Percentiles rank a stretch among this genome's conserved stretches.
Conservation (phyloP, 2,888 invertebrate genomes). For the Leucophenga maculata region DNA sequence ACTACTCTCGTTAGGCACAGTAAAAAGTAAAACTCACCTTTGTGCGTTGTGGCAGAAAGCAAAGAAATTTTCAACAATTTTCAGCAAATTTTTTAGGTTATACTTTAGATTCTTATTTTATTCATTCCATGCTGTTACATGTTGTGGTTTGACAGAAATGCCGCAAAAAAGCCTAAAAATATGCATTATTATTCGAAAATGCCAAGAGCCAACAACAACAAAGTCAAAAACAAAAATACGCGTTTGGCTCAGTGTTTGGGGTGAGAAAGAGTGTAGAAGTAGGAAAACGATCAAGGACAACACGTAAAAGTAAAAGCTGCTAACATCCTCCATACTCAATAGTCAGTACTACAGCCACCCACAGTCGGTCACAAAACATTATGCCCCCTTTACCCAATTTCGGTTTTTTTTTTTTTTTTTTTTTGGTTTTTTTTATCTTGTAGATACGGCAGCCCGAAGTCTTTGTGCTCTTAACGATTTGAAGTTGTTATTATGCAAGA, state of each 20-base stretch:
- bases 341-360: too few relatives aligned
- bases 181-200: conserved; percentile 54
- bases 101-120: neutral
- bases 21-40: conserved; percentile 2
- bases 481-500: conserved; percentile 52
- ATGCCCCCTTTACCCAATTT: neutral
- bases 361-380: too few relatives aligned
- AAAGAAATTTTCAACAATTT: conserved; percentile 53
- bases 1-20: too few relatives aligned
- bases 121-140: conserved; percentile 32
- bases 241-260: too few relatives aligned
- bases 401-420: too few relatives aligned
- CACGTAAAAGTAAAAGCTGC: neutral
- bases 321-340: too few relatives aligned
- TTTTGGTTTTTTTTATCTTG: neutral
- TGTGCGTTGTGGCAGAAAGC: neutral
- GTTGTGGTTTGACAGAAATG: conserved; percentile 21
- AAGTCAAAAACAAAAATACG: conserved; percentile 44
- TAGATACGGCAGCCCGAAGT: neutral
- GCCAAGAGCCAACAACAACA: conserved; percentile 37
- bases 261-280: conserved; percentile 31
- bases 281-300: conserved; percentile 19
- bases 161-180: conserved; percentile 36
- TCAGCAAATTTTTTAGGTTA: conserved; percentile 51
- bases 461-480: neutral